Percentiles rank a stretch among this genome's conserved stretches.
Conservation (phyloP, 2,113 vertebrate genomes). For the Notiomystis cincta region DNA sequence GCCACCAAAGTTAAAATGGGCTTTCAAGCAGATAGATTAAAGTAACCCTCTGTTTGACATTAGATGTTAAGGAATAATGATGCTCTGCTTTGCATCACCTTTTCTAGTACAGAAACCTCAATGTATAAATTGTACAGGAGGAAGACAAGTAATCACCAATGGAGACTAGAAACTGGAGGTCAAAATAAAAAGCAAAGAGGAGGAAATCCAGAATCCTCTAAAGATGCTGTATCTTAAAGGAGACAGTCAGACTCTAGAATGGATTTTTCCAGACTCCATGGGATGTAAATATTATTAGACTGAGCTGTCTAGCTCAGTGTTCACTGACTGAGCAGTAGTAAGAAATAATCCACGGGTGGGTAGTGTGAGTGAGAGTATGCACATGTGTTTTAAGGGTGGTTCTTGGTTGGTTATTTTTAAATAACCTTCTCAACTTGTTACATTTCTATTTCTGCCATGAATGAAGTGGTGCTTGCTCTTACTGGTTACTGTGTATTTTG, state of each 20-base stretch:
- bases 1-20: background rate
- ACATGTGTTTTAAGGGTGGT: background rate
- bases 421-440: background rate
- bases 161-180: background rate
- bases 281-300: background rate
- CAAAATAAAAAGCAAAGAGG: background rate
- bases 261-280: background rate
- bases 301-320: background rate
- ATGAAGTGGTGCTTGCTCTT: background rate
- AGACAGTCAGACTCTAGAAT: background rate
- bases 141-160: background rate
- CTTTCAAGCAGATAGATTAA: background rate
- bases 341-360: background rate
- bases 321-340: background rate
- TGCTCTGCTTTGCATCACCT: background rate
- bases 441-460: background rate
- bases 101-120: background rate
- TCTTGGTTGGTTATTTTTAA: background rate
- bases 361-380: background rate
- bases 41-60: background rate
- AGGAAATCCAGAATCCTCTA: background rate
- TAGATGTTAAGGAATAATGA: background rate
- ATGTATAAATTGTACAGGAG: background rate
- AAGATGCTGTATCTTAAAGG: background rate
- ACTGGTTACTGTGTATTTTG: background rate